These are phyloP conservation scores for Meda fulgida DNA, from an alignment of 2,797 vertebrate genomes.

Conservation along the genomic window DNA sequence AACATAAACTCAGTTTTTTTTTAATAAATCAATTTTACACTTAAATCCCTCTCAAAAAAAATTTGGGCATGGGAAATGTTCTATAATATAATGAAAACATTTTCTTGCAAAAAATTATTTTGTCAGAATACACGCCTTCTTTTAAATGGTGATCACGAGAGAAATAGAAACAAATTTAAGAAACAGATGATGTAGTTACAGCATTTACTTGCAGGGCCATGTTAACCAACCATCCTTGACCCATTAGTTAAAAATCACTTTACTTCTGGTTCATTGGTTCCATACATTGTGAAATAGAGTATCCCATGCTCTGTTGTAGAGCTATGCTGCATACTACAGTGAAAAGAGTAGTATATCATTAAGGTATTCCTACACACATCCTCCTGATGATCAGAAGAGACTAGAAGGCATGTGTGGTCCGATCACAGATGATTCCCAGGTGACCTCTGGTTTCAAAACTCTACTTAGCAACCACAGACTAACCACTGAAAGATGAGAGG, in stretches of 20 bases:
- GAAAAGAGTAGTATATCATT: background rate
- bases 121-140: background rate
- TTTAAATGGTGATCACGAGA: background rate
- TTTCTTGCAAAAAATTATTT: background rate
- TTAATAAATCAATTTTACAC: no score
- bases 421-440: conserved; percentile 32
- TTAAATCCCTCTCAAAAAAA: no score
- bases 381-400: background rate
- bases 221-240: background rate
- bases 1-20: no score
- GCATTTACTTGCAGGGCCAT: background rate
- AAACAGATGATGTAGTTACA: no score
- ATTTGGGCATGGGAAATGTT: background rate
- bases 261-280: background rate
- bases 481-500: conserved; percentile 40
- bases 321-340: background rate
- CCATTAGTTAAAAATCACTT: background rate
- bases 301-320: background rate
- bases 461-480: conserved; percentile 41
- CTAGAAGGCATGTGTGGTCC: background rate
- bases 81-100: background rate
- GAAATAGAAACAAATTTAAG: no score
- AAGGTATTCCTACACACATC: conserved; percentile 3
- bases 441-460: conserved; percentile 46
- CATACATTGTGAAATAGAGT: background rate